Evolutionary conservation across 2,797 vertebrate genomes (phyloP), one percentile per base, ranked within the genome.

Genomic region (Steatocranus sp.): DNA sequence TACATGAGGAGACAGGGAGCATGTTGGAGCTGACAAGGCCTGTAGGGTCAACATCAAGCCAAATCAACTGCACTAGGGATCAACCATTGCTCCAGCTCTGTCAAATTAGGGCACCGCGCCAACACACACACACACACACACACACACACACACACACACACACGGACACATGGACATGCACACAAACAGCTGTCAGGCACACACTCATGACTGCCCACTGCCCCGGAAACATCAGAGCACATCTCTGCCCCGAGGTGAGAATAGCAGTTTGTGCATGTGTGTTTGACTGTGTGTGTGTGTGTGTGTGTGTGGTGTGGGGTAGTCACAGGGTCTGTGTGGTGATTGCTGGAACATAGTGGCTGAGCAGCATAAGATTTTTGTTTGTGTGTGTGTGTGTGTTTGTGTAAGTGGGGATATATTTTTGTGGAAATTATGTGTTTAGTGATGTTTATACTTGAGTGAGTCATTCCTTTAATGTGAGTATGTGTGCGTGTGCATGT

Each of bases 141-240:
- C n/a, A n/a, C n/a, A 88, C 56, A 49, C 46, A 89, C 87, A 92
- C 82, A 88, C 82, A 87, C 75, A 88, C 80, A 83, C 78, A 80
- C 41, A 78, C 11, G 68, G 77, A 91, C 92, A 90, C 92, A 92
- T 78, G 84, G 88, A 93, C 92, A 93, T 82, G 84, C 85, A 91
- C 91, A 92, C 88, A 92, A 92, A 94, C 94, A 95, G 93, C 93
- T 94, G 93, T 94, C 90, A 92, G 92, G 90, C 91, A 89, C 88
- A 95, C 93, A 95, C 92, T 93, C 86, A 91, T 94, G 94, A 93
- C 93, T 95, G 92, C 93, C 92, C 93, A 92, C 92, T 95, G 91
- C 95, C 91, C 92, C 90, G 93, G 94, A 95, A 95, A 95, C 94
- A 94, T 94, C 94, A 94, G 90, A 91, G 94, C 94, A 96, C 94